phyloP scores from a whole-genome alignment of 2,888 invertebrate species.

The Chrysolina haemoptera region DNA sequence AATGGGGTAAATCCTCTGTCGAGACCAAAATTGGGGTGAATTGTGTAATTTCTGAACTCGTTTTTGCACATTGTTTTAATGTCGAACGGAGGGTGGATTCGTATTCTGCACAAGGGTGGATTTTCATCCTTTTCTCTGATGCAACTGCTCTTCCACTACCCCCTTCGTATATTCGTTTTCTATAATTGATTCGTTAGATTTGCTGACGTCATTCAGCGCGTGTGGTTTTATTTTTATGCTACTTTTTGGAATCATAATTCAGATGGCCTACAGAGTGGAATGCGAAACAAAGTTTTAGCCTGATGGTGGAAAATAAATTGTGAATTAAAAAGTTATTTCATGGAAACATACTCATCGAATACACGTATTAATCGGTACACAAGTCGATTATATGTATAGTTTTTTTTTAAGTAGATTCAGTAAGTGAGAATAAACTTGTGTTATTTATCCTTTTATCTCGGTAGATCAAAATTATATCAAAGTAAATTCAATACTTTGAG shows the following conservation, averaged over 20 bases:
- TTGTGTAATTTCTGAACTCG: constrained; percentile 58
- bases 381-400: too few relatives aligned
- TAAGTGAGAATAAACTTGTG: too few relatives aligned
- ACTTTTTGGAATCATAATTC: constrained; percentile 29
- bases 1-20: constrained; percentile 45
- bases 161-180: constrained; percentile 41
- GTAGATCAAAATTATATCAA: too few relatives aligned
- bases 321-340: too few relatives aligned
- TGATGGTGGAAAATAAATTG: too few relatives aligned
- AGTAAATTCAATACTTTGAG: too few relatives aligned
- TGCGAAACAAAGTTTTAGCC: too few relatives aligned
- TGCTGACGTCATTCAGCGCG: constrained; percentile 56
- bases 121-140: constrained; percentile 50
- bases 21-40: constrained; percentile 58
- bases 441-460: too few relatives aligned
- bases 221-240: constrained; percentile 29
- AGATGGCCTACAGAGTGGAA: constrained; percentile 18
- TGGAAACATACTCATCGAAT: too few relatives aligned
- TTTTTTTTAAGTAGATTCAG: too few relatives aligned
- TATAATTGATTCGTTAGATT: constrained; percentile 59
- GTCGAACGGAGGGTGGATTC: constrained; percentile 44
- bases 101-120: constrained; percentile 40
- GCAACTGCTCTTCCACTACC: constrained; percentile 45
- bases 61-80: constrained; percentile 62
- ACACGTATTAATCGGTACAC: too few relatives aligned